These are phyloP conservation scores for Oscheius sp. DNA, from an alignment of 2,888 invertebrate genomes.

Conservation along the genomic window DNA sequence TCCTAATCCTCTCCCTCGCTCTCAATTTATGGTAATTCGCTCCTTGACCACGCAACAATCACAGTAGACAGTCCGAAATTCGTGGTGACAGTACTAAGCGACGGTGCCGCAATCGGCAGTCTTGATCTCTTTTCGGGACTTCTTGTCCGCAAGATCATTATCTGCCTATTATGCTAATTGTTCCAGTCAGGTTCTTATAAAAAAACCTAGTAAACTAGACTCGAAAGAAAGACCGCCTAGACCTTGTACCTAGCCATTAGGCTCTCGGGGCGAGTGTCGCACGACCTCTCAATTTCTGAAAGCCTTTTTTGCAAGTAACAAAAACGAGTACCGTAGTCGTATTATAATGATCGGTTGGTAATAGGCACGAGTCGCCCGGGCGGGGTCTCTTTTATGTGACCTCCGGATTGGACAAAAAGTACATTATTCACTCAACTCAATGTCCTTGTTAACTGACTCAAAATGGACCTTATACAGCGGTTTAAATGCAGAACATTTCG, in stretches of 20 bases:
- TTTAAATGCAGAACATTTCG: too few species aligned
- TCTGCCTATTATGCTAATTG: conserved; percentile 29
- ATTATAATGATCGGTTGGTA: conserved; percentile 16
- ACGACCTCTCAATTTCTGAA: conserved; percentile 3
- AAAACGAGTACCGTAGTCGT: conserved; percentile 27
- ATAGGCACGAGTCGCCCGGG: not conserved
- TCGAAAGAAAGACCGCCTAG: not conserved
- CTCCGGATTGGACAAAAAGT: conserved; percentile 34
- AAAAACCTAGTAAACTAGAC: not conserved
- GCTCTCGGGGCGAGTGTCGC: not conserved
- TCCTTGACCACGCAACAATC: conserved; percentile 20
- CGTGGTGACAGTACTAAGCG: conserved; percentile 33
- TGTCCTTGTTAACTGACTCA: conserved; percentile 20
- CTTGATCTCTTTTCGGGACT: conserved; percentile 25
- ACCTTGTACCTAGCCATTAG: conserved; percentile 29
- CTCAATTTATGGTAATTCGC: conserved; percentile 7
- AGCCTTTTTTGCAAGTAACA: not conserved
- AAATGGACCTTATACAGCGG: too few species aligned
- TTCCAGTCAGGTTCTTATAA: not conserved
- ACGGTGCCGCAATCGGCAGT: conserved; percentile 27
- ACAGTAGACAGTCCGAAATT: conserved; percentile 24
- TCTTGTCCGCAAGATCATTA: conserved; percentile 18
- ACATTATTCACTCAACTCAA: conserved; percentile 30
- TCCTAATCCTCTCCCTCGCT: not conserved
- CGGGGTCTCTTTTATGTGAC: conserved; percentile 33